These are phyloP conservation scores for Balaenoptera acutorostrata DNA, from an alignment of 2,113 vertebrate genomes.

Conservation along the genomic window DNA sequence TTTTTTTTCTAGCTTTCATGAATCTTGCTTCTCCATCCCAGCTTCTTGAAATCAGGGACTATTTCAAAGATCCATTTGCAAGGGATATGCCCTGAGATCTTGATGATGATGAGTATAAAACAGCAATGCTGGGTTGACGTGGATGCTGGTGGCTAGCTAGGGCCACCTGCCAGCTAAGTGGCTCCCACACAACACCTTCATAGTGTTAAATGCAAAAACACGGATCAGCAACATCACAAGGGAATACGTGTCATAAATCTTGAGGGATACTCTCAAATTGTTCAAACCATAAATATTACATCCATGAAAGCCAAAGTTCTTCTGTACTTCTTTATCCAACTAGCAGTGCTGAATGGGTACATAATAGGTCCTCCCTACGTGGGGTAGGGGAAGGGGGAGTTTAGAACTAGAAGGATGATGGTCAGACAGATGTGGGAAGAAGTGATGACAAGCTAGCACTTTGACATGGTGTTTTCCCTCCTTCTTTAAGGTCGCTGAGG, in stretches of 20 bases:
- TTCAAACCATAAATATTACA: not conserved
- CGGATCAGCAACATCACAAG: not conserved
- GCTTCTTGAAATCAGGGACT: not conserved
- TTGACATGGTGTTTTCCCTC: accelerated
- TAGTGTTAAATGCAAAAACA: not conserved
- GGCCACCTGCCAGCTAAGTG: not conserved
- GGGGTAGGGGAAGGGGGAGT: not conserved
- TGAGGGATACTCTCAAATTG: not conserved
- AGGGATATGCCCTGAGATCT: not conserved
- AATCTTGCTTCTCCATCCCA: not conserved
- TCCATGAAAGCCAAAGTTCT: not conserved
- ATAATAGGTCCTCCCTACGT: not conserved
- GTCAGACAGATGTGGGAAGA: not conserved
- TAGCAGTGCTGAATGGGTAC: not conserved
- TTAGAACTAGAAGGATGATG: not conserved
- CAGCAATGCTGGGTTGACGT: not conserved
- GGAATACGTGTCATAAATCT: not conserved
- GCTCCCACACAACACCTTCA: not conserved
- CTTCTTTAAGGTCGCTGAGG: constrained; percentile 87
- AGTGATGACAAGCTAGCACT: not conserved
- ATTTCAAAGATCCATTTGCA: not conserved
- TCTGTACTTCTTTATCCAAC: not conserved
- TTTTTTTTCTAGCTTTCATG: not conserved
- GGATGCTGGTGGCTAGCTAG: not conserved
- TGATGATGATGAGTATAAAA: too few relatives aligned